Percentiles rank a stretch among this genome's conserved stretches.
phyloP scores from a whole-genome alignment of 2,888 invertebrate genomes.

The Drosophila longiperda region DNA sequence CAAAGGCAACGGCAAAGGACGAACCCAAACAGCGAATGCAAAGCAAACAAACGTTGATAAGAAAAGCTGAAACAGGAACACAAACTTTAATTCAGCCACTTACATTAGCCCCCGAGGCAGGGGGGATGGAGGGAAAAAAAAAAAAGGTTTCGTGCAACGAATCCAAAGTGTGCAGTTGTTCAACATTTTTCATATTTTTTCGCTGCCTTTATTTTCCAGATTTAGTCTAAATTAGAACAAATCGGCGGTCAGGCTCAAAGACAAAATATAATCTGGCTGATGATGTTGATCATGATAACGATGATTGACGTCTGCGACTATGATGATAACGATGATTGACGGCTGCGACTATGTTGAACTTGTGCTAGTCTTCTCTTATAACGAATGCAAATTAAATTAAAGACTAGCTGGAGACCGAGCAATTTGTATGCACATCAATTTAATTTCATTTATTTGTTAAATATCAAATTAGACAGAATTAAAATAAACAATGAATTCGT shows the following conservation, averaged over 20 bases:
- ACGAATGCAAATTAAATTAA: slow-evolving; percentile 76
- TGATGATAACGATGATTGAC: slow-evolving; percentile 50
- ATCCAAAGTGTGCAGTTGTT: slow-evolving; percentile 32
- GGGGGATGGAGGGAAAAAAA: background rate
- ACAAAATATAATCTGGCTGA: slow-evolving; percentile 24
- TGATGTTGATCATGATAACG: slow-evolving; percentile 44
- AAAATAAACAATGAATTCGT: slow-evolving; percentile 48
- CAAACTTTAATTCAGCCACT: slow-evolving; percentile 12
- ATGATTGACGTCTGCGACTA: slow-evolving; percentile 36
- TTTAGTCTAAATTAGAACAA: slow-evolving; percentile 62
- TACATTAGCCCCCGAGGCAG: slow-evolving; percentile 52
- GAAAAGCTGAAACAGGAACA: slow-evolving; percentile 9
- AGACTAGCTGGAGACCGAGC: slow-evolving; percentile 24
- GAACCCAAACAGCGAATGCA: slow-evolving; percentile 31
- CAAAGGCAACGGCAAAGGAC: slow-evolving; percentile 8
- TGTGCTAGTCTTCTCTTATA: slow-evolving; percentile 24
- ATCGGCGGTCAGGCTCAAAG: slow-evolving; percentile 61
- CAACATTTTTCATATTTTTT: slow-evolving; percentile 11
- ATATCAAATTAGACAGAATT: slow-evolving; percentile 31
- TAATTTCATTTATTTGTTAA: slow-evolving; percentile 69
- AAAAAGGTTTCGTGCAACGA: slow-evolving; percentile 32
- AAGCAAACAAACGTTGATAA: slow-evolving; percentile 60
- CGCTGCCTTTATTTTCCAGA: slow-evolving; percentile 12
- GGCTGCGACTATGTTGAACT: slow-evolving; percentile 3
- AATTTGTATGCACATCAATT: slow-evolving; percentile 72